Conservation (phyloP, 2,113 vertebrate species). For the Lophius piscatorius region DNA sequence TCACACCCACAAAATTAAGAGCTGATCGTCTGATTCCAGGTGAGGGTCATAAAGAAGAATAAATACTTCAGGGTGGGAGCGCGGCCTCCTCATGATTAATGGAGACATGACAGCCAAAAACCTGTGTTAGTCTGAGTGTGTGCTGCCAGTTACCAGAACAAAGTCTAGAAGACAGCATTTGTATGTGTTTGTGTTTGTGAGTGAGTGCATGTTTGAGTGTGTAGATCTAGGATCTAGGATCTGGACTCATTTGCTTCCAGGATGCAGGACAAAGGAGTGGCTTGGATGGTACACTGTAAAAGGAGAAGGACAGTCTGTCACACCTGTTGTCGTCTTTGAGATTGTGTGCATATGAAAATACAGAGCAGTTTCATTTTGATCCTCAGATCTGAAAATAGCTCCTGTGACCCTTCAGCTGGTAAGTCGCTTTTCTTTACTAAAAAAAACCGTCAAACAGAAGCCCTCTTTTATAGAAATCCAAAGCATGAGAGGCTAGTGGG, state of each 20-base stretch:
- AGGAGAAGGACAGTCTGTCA: not conserved
- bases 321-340: not conserved
- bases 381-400: constrained; percentile 1
- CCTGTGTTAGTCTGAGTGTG: not conserved
- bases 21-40: constrained; percentile 35
- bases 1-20: constrained; percentile 1
- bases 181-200: not conserved
- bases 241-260: constrained; percentile 24
- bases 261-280: constrained; percentile 53
- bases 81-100: not conserved
- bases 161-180: constrained; percentile 23
- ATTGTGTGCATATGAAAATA: not conserved
- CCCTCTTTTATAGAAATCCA: not conserved
- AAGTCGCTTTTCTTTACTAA: constrained; percentile 31
- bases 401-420: constrained; percentile 27
- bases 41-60: not conserved
- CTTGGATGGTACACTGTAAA: constrained; percentile 9
- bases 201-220: not conserved
- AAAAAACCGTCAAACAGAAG: not conserved
- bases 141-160: constrained; percentile 23
- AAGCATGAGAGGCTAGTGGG: not conserved
- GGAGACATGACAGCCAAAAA: not conserved
- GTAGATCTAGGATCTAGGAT: constrained; percentile 40
- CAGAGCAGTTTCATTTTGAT: not conserved
- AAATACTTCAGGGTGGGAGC: not conserved